These are phyloP conservation scores for Theretra japonica DNA, from an alignment of 2,888 invertebrate genomes.

Conservation along the genomic window DNA sequence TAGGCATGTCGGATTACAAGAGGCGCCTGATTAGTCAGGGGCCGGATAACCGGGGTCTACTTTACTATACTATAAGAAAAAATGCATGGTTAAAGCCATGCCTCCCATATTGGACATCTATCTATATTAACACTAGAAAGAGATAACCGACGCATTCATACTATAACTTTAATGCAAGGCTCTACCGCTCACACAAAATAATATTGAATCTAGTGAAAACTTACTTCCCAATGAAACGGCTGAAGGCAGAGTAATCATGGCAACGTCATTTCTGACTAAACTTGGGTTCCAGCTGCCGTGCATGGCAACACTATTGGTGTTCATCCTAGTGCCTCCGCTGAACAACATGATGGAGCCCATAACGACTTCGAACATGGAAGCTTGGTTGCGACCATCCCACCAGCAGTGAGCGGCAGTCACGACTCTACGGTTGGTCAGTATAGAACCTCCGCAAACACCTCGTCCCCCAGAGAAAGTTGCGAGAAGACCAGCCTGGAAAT, in stretches of 20 bases:
- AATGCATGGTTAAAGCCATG: too few relatives aligned
- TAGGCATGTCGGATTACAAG: too few relatives aligned
- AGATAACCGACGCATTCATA: too few relatives aligned
- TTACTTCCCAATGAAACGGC: conserved; percentile 45
- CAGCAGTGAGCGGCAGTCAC: conserved; percentile 59
- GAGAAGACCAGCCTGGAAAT: conserved; percentile 46
- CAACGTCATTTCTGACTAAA: conserved; percentile 54
- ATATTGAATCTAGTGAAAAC: conserved; percentile 9
- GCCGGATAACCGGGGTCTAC: background rate
- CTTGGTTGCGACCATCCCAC: conserved; percentile 56
- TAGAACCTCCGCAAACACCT: conserved; percentile 56
- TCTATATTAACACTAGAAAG: too few relatives aligned
- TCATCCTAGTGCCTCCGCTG: conserved; percentile 54
- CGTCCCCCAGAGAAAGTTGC: conserved; percentile 34
- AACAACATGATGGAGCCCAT: conserved; percentile 58
- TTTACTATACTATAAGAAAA: too few relatives aligned
- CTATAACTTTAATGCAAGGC: too few relatives aligned
- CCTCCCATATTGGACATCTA: too few relatives aligned
- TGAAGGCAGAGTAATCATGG: conserved; percentile 46
- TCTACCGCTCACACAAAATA: too few relatives aligned
- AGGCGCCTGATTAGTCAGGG: too few relatives aligned
- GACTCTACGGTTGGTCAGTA: conserved; percentile 46
- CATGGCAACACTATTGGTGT: conserved; percentile 45
- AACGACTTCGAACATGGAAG: conserved; percentile 51
- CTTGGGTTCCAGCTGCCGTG: conserved; percentile 54